These are phyloP conservation scores for Drusus annulatus DNA, from an alignment of 1,140 invertebrate species.

Conservation along the genomic window DNA sequence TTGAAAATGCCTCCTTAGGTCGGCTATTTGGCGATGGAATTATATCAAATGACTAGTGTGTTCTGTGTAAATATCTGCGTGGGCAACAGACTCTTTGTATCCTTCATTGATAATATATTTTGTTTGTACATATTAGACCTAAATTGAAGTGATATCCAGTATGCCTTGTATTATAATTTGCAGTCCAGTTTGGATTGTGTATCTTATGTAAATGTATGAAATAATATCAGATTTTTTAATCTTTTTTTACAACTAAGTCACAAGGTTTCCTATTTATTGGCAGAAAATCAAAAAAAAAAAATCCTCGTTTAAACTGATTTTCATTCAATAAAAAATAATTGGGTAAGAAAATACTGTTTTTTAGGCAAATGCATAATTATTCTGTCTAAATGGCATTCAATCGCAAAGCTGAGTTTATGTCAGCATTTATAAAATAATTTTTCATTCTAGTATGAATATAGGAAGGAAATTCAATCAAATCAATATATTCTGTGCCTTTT, in stretches of 20 bases:
- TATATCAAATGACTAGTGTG: not conserved
- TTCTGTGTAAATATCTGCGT: constrained; percentile 20
- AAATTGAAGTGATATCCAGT: constrained; percentile 27
- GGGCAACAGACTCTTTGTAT: not conserved
- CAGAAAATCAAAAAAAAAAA: not conserved
- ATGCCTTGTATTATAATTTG: constrained; percentile 40
- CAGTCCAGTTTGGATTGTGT: constrained; percentile 1
- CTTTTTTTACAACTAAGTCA: not conserved
- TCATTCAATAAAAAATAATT: not conserved
- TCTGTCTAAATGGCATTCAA: too few relatives aligned
- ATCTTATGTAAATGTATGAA: not conserved
- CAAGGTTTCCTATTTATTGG: not conserved
- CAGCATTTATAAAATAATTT: not conserved
- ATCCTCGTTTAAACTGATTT: not conserved
- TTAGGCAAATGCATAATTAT: not conserved
- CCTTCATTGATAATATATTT: constrained; percentile 27
- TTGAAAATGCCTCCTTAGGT: not conserved
- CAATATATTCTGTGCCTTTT: constrained; percentile 41
- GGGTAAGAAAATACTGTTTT: not conserved
- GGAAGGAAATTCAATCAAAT: constrained; percentile 8
- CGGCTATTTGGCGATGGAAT: not conserved
- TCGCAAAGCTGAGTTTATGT: too few relatives aligned
- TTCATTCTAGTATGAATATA: not conserved
- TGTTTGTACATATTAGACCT: constrained; percentile 22
- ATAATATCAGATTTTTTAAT: not conserved